phyloP scores from a whole-genome alignment of 2,113 vertebrate genomes.

The Pollimyrus isidori region DNA sequence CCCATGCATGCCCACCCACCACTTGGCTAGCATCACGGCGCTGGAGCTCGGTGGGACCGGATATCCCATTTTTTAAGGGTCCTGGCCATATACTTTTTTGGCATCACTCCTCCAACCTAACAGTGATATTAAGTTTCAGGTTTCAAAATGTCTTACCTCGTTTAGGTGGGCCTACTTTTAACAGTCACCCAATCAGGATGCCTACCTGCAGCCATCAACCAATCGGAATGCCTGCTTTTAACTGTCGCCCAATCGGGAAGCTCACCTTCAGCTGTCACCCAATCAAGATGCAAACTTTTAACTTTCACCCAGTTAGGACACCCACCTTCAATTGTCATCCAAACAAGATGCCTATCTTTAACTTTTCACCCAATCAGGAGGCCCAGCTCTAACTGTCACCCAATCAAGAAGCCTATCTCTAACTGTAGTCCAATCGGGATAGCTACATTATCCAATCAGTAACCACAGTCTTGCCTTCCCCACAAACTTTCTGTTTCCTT shows the following conservation, averaged over 20 bases:
- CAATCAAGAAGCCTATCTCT: not conserved
- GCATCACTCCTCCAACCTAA: slow-evolving; percentile 9
- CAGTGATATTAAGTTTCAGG: not conserved
- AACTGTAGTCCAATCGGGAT: not conserved
- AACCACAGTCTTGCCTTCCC: not conserved
- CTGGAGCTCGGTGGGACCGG: slow-evolving; percentile 23
- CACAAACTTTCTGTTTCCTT: not conserved
- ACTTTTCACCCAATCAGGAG: not conserved
- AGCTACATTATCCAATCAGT: not conserved
- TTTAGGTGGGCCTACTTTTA: not conserved
- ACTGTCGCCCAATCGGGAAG: not conserved
- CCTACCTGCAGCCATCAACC: not conserved
- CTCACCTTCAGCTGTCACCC: not conserved
- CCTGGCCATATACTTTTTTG: slow-evolving; percentile 24
- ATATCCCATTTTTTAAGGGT: not conserved
- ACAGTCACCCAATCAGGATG: not conserved
- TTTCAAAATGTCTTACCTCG: not conserved
- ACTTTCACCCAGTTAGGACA: not conserved
- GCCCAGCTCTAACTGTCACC: not conserved
- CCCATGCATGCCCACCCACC: slow-evolving; percentile 34
- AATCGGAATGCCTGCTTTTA: not conserved
- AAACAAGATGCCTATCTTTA: not conserved
- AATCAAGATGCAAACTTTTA: no score
- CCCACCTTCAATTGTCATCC: not conserved
- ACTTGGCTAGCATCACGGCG: slow-evolving; percentile 21